Evolutionary conservation across 2,888 invertebrate species (phyloP).

Genomic region (Elgonia sp.): DNA sequence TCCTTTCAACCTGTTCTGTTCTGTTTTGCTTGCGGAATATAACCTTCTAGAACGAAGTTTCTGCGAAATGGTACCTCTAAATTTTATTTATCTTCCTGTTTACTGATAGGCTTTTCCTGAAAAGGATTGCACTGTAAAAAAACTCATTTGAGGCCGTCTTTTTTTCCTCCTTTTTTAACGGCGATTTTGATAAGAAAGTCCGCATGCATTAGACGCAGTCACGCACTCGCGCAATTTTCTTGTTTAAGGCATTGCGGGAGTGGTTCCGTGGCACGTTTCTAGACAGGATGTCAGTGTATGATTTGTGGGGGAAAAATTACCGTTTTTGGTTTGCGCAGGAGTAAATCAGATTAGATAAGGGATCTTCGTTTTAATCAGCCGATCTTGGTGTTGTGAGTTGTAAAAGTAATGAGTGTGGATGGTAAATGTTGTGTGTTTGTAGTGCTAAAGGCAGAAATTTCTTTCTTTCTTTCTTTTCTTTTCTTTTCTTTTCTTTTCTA

Average conservation of each 20-base stretch:
- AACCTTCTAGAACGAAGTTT: background rate
- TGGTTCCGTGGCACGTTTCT: conserved; percentile 56
- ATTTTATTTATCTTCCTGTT: conserved; percentile 28
- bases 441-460: too few relatives aligned
- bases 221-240: conserved; percentile 73
- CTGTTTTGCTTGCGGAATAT: background rate
- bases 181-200: conserved; percentile 63
- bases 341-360: conserved; percentile 65
- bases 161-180: background rate
- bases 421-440: conserved; percentile 25
- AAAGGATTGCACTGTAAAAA: conserved; percentile 26
- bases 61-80: background rate
- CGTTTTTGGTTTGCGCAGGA: conserved; percentile 55
- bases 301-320: conserved; percentile 66
- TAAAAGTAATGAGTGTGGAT: conserved; percentile 52
- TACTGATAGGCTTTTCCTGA: conserved; percentile 14
- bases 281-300: conserved; percentile 68
- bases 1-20: conserved; percentile 1
- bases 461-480: too few relatives aligned
- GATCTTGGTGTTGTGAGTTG: conserved; percentile 23
- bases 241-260: conserved; percentile 63
- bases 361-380: conserved; percentile 52
- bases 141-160: conserved; percentile 10
- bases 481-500: background rate
- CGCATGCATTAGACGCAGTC: conserved; percentile 64